Conservation (phyloP, 2,797 vertebrate species). For the Bradypus variegatus region DNA sequence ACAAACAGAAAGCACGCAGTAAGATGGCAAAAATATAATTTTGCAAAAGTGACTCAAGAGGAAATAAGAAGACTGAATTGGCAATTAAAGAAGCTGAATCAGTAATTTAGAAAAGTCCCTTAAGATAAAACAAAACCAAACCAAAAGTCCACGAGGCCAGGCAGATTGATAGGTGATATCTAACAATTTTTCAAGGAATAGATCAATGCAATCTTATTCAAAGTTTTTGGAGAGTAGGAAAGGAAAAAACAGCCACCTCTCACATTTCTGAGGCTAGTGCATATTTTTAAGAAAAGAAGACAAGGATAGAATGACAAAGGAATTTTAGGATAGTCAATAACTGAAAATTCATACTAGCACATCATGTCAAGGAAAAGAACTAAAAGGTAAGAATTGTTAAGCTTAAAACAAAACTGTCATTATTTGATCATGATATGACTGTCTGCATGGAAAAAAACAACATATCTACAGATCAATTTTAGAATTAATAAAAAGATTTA, state of each 20-base stretch:
- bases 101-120: neutral
- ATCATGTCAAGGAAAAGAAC: neutral
- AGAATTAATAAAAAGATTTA: neutral
- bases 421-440: neutral
- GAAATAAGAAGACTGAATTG: neutral
- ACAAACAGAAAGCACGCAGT: neutral
- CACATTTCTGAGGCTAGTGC: neutral
- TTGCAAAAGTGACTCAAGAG: neutral
- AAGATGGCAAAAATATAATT: neutral
- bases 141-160: neutral
- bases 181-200: conserved; percentile 1
- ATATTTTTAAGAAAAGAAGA: neutral
- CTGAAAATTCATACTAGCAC: neutral
- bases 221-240: neutral
- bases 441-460: neutral
- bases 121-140: neutral
- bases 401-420: neutral
- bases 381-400: neutral
- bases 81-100: neutral
- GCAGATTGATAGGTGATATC: neutral
- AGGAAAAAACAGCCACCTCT: neutral
- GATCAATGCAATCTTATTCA: neutral
- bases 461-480: neutral
- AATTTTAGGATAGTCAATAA: neutral
- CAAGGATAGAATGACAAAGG: neutral